phyloP scores from a whole-genome alignment of 2,797 vertebrate species.

The Carduelis carduelis region DNA sequence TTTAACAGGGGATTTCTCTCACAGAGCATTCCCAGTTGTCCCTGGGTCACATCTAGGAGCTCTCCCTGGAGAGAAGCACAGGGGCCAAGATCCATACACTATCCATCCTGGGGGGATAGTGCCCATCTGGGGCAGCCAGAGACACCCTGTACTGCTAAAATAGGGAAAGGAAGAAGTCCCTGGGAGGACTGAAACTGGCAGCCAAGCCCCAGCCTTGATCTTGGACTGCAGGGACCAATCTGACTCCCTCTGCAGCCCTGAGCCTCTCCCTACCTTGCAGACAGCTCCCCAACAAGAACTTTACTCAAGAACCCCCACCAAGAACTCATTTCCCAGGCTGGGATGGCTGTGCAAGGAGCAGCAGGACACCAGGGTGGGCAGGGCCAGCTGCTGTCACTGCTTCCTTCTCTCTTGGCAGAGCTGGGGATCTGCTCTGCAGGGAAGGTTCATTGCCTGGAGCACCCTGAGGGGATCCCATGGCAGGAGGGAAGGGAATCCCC shows the following conservation, averaged over 20 bases:
- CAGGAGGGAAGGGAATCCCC: background rate
- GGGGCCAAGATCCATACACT: background rate
- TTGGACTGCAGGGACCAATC: background rate
- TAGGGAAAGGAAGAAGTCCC: background rate
- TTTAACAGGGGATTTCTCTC: background rate
- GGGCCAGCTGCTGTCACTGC: too few relatives aligned
- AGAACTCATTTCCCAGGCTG: rapidly evolving
- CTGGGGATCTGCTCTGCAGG: background rate
- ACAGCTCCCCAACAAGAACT: background rate
- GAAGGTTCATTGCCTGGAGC: background rate
- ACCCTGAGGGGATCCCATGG: background rate
- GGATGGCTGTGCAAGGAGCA: background rate
- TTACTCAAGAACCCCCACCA: rapidly evolving
- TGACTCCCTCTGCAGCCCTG: background rate
- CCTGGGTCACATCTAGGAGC: background rate
- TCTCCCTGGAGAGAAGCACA: background rate
- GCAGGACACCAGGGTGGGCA: background rate
- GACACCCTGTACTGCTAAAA: background rate
- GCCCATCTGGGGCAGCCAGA: background rate
- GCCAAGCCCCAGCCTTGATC: background rate
- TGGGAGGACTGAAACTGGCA: background rate
- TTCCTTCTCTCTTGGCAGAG: background rate
- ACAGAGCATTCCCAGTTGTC: background rate
- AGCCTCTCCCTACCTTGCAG: background rate
- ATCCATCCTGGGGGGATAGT: background rate